phyloP scores from a whole-genome alignment of 2,888 invertebrate species.

The Eristalis pertinax region DNA sequence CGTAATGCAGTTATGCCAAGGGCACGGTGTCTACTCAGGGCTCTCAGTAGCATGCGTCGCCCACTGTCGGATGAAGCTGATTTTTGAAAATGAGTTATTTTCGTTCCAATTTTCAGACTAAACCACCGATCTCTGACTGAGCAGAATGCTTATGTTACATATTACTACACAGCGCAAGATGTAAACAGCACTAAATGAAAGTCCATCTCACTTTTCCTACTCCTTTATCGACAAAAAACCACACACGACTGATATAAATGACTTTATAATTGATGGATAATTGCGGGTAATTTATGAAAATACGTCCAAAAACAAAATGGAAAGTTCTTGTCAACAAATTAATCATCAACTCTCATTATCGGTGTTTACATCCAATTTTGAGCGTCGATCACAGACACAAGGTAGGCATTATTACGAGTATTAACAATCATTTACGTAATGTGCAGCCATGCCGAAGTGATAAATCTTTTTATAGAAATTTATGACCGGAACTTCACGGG shows the following conservation, averaged over 20 bases:
- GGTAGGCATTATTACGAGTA: background rate
- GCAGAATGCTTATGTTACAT: too few species aligned
- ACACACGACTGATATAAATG: slow-evolving; percentile 25
- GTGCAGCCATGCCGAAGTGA: slow-evolving; percentile 11
- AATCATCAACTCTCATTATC: background rate
- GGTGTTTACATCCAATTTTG: slow-evolving; percentile 19
- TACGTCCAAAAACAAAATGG: slow-evolving; percentile 14
- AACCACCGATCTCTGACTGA: too few species aligned
- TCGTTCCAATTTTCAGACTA: too few species aligned
- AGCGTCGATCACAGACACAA: slow-evolving; percentile 2
- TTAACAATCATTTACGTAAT: slow-evolving; percentile 18
- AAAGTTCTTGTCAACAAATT: slow-evolving; percentile 32
- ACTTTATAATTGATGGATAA: slow-evolving; percentile 41
- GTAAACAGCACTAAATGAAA: background rate
- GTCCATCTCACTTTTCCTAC: background rate
- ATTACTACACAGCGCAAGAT: background rate
- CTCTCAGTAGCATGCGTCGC: too few species aligned
- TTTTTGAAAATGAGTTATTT: too few species aligned
- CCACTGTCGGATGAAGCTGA: too few species aligned
- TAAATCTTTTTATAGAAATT: slow-evolving; percentile 51
- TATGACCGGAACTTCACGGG: slow-evolving; percentile 49
- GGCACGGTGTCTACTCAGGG: too few species aligned
- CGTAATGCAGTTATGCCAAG: too few species aligned
- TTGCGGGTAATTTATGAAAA: slow-evolving; percentile 26
- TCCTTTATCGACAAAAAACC: background rate